Base-by-base conservation (phyloP, 2,797 vertebrate species). In the Neosalanx taihuensis region DNA sequence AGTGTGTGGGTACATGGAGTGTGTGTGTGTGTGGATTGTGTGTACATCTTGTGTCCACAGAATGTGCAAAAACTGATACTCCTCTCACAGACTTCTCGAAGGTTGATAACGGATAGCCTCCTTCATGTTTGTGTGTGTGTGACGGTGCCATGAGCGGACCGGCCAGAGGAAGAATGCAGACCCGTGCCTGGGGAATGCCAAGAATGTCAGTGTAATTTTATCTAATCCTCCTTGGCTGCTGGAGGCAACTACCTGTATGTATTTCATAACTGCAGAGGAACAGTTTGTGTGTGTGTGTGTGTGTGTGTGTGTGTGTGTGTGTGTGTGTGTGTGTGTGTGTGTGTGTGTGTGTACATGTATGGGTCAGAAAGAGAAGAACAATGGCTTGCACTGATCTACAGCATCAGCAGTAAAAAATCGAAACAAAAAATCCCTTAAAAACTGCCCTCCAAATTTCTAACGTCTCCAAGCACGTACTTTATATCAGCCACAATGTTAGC, bases 201-300 rank as follows among this genome's bases (percentile, higher is more conserved):
- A 86, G 92, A 93, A 93, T 93, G 90, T 87, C 84, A 76, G 85
- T 83, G 88, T 85, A 89, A 90, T 81, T 85, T 76, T 76, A 69
- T 74, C 84, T 80, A 86, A 88, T 83, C 85, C 76, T 76, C 70
- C 56, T 79, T 81, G 66, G 71, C 83, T 49, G 76, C 76, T 58
- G 65, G 66, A 81, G 79, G 73, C 81, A 53, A 80, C 73, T 76
- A 89, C 86, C 85, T 90, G 89, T 64, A 81, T 67, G 73, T 66
- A 67, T 74, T 77, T 78, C 66, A 72, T 65, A 67, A 67, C 58
- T 69, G 63, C 72, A 68, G 72, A 72, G 33, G 71, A 65, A 37
- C 35, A 74, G 53, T 37, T 51, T 67, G 53, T 57, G 66, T 73
- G 46, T 71, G 58, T 49, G 57, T 46, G 58, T 60, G 57, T 41